Evolutionary conservation across 2,888 invertebrate genomes (phyloP), one percentile per base, ranked within the genome.

Genomic region (Drosophila anomelani): DNA sequence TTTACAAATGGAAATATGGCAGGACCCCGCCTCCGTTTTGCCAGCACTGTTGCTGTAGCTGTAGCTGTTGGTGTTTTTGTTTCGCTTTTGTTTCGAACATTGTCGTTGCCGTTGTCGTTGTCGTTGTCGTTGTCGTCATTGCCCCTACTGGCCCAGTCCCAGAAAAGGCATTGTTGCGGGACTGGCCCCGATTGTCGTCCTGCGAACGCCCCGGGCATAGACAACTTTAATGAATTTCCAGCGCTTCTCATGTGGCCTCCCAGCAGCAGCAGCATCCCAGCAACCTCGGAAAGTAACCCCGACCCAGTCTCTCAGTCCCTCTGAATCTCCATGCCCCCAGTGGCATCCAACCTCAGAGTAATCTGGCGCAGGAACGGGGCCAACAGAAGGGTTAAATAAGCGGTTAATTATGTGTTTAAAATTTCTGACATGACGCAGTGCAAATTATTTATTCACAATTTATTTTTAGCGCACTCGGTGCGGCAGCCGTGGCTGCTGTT

Each of bases 391-490:
- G 83, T 88, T 89, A 90, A 90, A 90, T 88, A 88, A 88, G 84
- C 83, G 81, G 85, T 85, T 89, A 90, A 90, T 90, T 90, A 89
- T 89, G 89, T 86, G 87, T 79, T 85, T 88, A 83, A 88, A 88
- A 85, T 84, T 84, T 86, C 78, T 86, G 84, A 84, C 84, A 88
- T 80, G 87, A 79, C 79, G 85, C 81, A 87, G 85, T 82, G 84
- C 81, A 85, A 82, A 85, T 86, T 86, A 88, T 85, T 85, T 88
- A 88, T 85, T 85, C 88, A 81, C 85, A 78, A 80, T 79, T 85
- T 84, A 86, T 88, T 88, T 84, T 81, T 86, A 77, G 79, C 81
- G 64, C 59, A 76, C 56, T 71, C 58, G 60, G 57, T 51, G 53
- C 51, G 56, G 36, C 32, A 63, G 62, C 29, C 17, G 54, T 26